These are phyloP conservation scores for Hemicrepidius hirtus DNA, from an alignment of 2,888 invertebrate species.

Conservation along the genomic window DNA sequence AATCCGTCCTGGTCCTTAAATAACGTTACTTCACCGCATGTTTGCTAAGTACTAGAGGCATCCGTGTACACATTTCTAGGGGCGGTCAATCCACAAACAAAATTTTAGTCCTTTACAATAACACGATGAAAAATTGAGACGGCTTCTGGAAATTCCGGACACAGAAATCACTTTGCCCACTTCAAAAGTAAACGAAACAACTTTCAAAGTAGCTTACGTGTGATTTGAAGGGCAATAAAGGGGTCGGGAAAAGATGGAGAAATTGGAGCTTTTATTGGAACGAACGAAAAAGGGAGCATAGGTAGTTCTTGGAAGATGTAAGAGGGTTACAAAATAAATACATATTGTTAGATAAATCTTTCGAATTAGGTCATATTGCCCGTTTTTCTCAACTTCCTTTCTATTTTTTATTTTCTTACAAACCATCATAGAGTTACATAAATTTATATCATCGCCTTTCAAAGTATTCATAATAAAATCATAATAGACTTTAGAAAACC, in stretches of 20 bases:
- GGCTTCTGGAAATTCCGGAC: conserved; percentile 21
- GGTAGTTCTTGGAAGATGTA: too few species aligned
- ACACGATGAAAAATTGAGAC: conserved; percentile 16
- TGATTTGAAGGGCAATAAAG: conserved; percentile 24
- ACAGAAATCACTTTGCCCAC: conserved; percentile 25
- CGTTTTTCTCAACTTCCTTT: too few species aligned
- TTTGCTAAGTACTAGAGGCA: conserved; percentile 28
- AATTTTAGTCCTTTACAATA: conserved; percentile 5
- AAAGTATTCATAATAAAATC: too few species aligned
- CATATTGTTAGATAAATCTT: too few species aligned
- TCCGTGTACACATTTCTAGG: conserved; percentile 23
- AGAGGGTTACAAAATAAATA: too few species aligned
- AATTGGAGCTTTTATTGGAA: conserved; percentile 22
- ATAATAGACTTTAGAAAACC: too few species aligned
- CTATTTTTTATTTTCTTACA: too few species aligned
- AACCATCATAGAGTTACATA: too few species aligned
- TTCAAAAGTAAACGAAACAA: conserved; percentile 25
- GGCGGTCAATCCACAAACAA: conserved; percentile 17
- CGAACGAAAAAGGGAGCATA: too few species aligned
- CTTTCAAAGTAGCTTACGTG: conserved; percentile 29
- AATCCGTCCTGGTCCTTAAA: conserved; percentile 31
- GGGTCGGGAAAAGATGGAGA: conserved; percentile 21
- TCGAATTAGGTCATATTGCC: too few species aligned
- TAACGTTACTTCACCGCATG: conserved; percentile 22
- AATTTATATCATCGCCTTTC: too few species aligned